Base-by-base conservation (phyloP, 2,113 vertebrate genomes). In the Epinephelus cyanopodus region DNA sequence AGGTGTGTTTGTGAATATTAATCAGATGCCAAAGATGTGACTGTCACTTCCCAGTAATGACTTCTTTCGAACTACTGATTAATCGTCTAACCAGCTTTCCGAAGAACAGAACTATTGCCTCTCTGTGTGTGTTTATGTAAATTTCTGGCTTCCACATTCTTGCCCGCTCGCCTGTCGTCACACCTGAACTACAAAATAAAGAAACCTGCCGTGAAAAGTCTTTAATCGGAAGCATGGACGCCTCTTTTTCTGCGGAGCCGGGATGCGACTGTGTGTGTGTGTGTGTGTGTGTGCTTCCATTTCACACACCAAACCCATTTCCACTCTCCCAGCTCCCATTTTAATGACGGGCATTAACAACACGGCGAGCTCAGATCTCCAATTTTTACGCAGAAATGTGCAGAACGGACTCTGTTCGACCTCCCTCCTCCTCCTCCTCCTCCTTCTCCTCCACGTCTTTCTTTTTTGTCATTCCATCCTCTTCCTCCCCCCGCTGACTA, bases 381-480 rank as follows among this genome's bases (percentile, higher is more conserved):
- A 48, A 85, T 92, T 88, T 86, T 52, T 79, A 88, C 77, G 68
- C 61, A 29, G 60, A 77, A 82, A 90, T 85, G 79, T 85, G 84
- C 83, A 84, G 85, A 89, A 80, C 79, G 27, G 85, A 81, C 81
- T 57, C 66, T 2, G 5, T 4, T 10, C 23, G 3, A 54, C 78
- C 73, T 45, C 58, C 60, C 42, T n/a, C 33, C 62, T 33, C 48
- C 53, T 50, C 25, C 37, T n/a, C 29, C 1, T 60, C 19, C 12
- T 57, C 21, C 54, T 13, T 50, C 13, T 68, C 47, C 14, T 25
- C n/a, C 50, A 19, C 9, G 0, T 50, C 25, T 23, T 37, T 33
- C 21, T 53, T 53, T 75, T 21, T 23, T 29, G 47, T 21, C 48
- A 37, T 27, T 15, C 56, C 74, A 61, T 50, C 63, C 72, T 56